A percentile compares a stretch with the other conserved stretches of the same genome.
phyloP scores from a whole-genome alignment of 2,113 vertebrate species.

The Fregata magnificens region DNA sequence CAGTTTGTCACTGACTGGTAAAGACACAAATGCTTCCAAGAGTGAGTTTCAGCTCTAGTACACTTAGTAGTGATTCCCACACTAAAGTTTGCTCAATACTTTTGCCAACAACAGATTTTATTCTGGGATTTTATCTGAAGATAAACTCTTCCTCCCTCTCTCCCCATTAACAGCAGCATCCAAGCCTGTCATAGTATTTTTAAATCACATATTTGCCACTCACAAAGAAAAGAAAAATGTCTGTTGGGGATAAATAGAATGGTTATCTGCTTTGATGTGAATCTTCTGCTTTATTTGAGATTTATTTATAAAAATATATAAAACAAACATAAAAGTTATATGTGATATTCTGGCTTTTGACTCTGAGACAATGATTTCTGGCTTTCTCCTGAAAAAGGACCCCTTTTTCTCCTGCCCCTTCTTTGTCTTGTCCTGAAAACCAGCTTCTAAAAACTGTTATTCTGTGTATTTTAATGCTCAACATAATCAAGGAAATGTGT shows the following conservation, averaged over 20 bases:
- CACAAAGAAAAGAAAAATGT: background rate
- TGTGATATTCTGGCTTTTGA: background rate
- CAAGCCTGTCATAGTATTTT: background rate
- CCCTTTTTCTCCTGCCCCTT: background rate
- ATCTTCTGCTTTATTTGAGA: background rate
- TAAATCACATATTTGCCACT: background rate
- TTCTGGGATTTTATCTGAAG: background rate
- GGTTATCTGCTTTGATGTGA: background rate
- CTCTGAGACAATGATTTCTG: background rate
- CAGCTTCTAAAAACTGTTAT: background rate
- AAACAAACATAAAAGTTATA: background rate
- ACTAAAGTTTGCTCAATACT: background rate
- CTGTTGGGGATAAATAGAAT: background rate
- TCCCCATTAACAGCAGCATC: background rate
- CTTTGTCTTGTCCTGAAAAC: background rate
- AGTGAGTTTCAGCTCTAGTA: background rate
- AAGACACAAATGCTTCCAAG: accelerated
- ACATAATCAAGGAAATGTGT: background rate
- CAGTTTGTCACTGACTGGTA: background rate
- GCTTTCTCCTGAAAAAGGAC: background rate
- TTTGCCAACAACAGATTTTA: background rate
- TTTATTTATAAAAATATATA: background rate
- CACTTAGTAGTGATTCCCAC: background rate
- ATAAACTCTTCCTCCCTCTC: background rate
- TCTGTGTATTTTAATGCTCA: background rate